Evolutionary conservation across 1,140 invertebrate genomes (phyloP), one percentile per base, ranked within the genome.

Genomic region (Sarcophaga peregrina): DNA sequence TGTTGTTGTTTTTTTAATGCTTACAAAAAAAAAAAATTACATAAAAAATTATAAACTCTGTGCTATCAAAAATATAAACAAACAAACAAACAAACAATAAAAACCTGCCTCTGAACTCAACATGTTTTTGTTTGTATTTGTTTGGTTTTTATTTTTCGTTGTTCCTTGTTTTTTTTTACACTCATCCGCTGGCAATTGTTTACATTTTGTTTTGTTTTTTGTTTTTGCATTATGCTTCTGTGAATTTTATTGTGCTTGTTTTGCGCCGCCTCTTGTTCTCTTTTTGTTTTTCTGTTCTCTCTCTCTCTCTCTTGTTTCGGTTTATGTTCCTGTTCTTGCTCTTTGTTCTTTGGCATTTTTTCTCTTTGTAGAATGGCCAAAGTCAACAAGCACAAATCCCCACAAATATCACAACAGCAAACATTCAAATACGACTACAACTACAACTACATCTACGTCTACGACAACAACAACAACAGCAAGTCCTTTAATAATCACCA

Each of bases 301-400:
- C 47, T 47, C 74, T 47, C 47, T 45, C 74, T 76, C 13, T 76
- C 48, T 81, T 62, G 37, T 58, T n/a, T n/a, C n/a, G n/a, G n/a
- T n/a, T n/a, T n/a, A 11, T 81, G 20, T 25, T 81, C 58, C 62
- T 13, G 3, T 3, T 81, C 8, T 76, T 20, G 4, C 15, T 80
- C 5, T 20, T n/a, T 80, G 20, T 25, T 52, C 20, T 80, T 52
- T 48, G 9, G 48, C 50, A 54, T 81, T 52, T 45, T n/a, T 62
- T 81, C 62, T 68, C 62, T 37, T 73, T 52, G 68, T 74, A 82
- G 87, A 88, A 85, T 88, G 87, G 87, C 87, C 87, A 20, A 88
- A 88, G 85, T 88, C 87, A 52, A 50, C 87, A 52, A 50, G 75
- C 47, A 78, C 47, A 78, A 84, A 84, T 78, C 85, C 54, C 85